Conservation (phyloP, 2,888 invertebrate genomes). For the Bellardia bayeri region DNA sequence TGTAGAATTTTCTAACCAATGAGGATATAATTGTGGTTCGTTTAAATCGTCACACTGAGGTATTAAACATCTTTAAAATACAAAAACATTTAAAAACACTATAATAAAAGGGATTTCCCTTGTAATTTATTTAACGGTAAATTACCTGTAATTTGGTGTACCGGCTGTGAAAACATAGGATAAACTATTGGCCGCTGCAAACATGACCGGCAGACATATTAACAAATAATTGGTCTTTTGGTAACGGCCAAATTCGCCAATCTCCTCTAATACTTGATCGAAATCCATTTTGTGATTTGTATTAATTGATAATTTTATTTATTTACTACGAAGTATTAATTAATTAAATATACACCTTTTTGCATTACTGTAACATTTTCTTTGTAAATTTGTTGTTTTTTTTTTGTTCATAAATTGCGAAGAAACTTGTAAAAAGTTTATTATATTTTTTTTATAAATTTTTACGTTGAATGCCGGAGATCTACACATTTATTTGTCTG, state of each 20-base stretch:
- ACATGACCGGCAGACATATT: constrained; percentile 86
- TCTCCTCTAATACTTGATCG: constrained; percentile 86
- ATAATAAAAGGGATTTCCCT: not conserved
- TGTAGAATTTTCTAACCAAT: constrained; percentile 85
- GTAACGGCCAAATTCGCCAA: constrained; percentile 87
- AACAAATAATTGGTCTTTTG: constrained; percentile 86
- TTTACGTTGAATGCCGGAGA: not conserved
- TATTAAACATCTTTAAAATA: constrained; percentile 84
- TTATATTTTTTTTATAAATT: not conserved
- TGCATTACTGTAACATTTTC: not conserved
- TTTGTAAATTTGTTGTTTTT: constrained; percentile 5
- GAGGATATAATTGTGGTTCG: constrained; percentile 75
- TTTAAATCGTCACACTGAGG: constrained; percentile 85
- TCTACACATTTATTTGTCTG: not conserved
- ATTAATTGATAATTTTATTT: not conserved
- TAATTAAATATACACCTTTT: constrained; percentile 1
- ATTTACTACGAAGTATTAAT: constrained; percentile 9
- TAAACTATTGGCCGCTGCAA: constrained; percentile 87
- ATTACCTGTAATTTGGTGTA: constrained; percentile 86
- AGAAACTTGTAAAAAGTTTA: constrained; percentile 18
- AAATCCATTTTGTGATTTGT: constrained; percentile 85
- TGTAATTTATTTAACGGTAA: not conserved
- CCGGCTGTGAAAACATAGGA: constrained; percentile 87
- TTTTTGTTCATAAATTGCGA: not conserved
- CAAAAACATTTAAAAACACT: constrained; percentile 3